A percentile compares a stretch with the other conserved stretches of the same genome.
phyloP scores from a whole-genome alignment of 2,888 invertebrate species.

The Heliconius hortense region DNA sequence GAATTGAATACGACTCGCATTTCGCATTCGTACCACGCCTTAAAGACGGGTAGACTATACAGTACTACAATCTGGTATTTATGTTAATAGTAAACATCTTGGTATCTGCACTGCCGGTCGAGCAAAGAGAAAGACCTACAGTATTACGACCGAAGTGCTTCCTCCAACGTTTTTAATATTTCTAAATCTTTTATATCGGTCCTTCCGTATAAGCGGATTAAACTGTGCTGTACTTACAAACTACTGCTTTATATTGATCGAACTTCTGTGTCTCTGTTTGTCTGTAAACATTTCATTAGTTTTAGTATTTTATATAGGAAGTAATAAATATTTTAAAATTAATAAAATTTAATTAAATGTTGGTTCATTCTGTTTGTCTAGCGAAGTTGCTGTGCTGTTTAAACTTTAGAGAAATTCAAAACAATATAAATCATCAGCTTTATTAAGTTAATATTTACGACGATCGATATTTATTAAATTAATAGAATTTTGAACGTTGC shows the following conservation, averaged over 20 bases:
- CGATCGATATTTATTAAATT: neutral
- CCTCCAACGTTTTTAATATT: conserved; percentile 40
- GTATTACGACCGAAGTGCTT: conserved; percentile 42
- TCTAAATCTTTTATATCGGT: conserved; percentile 41
- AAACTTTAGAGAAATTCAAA: neutral
- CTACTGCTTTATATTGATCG: conserved; percentile 27
- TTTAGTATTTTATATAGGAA: conserved; percentile 23
- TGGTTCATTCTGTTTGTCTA: conserved; percentile 4
- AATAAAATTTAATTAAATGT: neutral
- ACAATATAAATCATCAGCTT: neutral
- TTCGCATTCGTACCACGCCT: conserved; percentile 44
- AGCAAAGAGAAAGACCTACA: conserved; percentile 44
- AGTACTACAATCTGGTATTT: conserved; percentile 52
- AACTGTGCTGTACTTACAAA: conserved; percentile 35
- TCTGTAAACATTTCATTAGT: conserved; percentile 31
- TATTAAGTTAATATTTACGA: neutral
- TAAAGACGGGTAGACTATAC: conserved; percentile 49
- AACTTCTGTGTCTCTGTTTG: conserved; percentile 35
- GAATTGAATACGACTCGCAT: conserved; percentile 36
- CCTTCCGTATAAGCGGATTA: conserved; percentile 40
- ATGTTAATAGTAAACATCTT: conserved; percentile 55
- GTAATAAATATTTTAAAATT: neutral
- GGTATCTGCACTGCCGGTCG: conserved; percentile 48
- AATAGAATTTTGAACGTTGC: neutral
- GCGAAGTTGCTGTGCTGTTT: neutral